Evolutionary conservation across 35 echinoderm and acorn worm genomes (phyloP).

Genomic region (Strongylocentrotus purpuratus): DNA sequence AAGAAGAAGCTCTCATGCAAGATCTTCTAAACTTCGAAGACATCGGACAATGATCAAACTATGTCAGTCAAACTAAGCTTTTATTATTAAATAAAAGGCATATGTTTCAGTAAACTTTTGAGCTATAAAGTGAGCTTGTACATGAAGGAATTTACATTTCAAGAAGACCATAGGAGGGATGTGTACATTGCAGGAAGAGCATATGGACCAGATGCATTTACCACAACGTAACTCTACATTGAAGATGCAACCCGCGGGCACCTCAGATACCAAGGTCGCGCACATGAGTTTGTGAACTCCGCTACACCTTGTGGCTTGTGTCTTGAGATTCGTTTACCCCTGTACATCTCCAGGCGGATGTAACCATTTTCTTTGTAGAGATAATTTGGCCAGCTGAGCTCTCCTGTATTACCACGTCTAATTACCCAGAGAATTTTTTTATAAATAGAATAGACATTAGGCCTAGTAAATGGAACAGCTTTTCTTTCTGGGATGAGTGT

Average conservation of each 20-base stretch:
- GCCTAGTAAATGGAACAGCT: too few species aligned
- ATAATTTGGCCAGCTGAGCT: neutral
- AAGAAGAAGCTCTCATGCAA: neutral
- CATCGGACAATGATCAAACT: neutral
- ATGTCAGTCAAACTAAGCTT: neutral
- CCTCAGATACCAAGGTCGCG: neutral
- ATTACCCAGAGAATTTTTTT: too few species aligned
- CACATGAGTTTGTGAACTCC: neutral
- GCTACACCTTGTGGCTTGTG: neutral
- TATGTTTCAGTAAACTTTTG: neutral
- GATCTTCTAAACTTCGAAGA: neutral
- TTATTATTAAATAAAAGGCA: neutral
- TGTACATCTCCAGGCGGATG: neutral
- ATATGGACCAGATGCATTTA: neutral
- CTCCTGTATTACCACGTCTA: too few species aligned
- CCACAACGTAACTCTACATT: neutral
- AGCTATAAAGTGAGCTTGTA: neutral
- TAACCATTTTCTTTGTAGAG: neutral
- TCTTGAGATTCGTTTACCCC: neutral
- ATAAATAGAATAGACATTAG: too few species aligned
- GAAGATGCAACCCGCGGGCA: neutral
- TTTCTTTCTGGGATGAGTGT: too few species aligned
- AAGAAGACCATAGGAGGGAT: neutral
- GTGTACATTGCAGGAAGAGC: neutral
- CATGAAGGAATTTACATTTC: too few species aligned